phyloP scores from a whole-genome alignment of 2,113 vertebrate species.

The Sigmodon hispidus region DNA sequence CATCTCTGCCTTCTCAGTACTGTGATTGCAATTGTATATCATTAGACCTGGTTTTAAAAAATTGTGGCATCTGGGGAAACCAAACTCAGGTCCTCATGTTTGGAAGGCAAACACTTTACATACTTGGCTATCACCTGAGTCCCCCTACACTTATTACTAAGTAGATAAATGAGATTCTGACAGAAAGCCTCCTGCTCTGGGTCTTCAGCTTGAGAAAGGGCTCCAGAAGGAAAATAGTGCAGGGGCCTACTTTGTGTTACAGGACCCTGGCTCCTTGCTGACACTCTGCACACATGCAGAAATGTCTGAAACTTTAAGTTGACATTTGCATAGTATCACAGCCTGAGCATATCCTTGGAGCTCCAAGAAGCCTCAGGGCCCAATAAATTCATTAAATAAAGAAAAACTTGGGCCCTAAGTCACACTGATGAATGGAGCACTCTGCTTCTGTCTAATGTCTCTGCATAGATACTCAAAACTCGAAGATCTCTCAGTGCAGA shows the following conservation, averaged over 20 bases:
- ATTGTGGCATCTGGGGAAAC: background rate
- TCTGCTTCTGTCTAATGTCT: background rate
- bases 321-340: slow-evolving; percentile 56
- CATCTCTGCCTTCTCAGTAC: too few relatives aligned
- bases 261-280: background rate
- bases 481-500: background rate
- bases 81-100: background rate
- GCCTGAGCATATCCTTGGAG: slow-evolving; percentile 13
- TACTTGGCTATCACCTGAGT: background rate
- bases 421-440: background rate
- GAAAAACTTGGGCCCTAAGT: slow-evolving; percentile 13
- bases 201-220: background rate
- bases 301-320: slow-evolving; percentile 2
- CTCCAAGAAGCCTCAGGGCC: background rate
- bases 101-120: background rate
- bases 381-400: slow-evolving; percentile 5
- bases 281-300: background rate
- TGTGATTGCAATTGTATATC: background rate
- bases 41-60: background rate
- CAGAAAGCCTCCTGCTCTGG: background rate
- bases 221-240: background rate
- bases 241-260: background rate
- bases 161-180: slow-evolving; percentile 29
- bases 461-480: background rate
- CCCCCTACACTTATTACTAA: background rate